Evolutionary conservation across 64 coral and sea anemone species (phyloP).

Genomic region (Stylophora pistillata): DNA sequence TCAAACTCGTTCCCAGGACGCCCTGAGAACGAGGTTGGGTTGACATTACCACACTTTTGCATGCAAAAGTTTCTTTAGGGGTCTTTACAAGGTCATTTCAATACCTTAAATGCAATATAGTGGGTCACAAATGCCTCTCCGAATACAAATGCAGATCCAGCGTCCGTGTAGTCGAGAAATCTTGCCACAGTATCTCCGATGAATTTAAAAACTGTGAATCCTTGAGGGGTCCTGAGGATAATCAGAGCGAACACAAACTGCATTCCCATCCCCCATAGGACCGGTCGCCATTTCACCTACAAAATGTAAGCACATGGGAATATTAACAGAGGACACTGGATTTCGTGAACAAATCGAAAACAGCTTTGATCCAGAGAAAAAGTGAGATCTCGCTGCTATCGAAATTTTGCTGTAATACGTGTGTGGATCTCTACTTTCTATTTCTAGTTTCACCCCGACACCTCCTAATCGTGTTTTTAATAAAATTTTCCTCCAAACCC

Average conservation of each 20-base stretch:
- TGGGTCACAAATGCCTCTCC: slow-evolving; percentile 31
- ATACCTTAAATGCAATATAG: slow-evolving; percentile 88
- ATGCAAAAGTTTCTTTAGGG: not conserved
- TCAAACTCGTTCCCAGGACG: no score
- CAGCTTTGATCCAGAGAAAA: no score
- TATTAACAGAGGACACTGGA: no score
- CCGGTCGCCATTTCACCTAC: slow-evolving; percentile 72
- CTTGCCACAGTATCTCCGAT: slow-evolving; percentile 65
- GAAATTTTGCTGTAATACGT: no score
- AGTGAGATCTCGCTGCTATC: no score
- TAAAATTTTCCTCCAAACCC: no score
- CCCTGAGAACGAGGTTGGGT: no score
- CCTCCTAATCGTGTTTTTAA: no score
- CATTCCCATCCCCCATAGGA: slow-evolving; percentile 67
- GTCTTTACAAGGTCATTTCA: no score
- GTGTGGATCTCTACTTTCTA: no score
- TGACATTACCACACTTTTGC: not conserved
- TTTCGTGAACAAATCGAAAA: no score
- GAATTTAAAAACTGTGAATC: slow-evolving; percentile 67
- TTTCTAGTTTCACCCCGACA: no score
- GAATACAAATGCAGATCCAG: slow-evolving; percentile 74
- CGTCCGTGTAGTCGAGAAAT: slow-evolving; percentile 80
- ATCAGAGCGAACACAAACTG: slow-evolving; percentile 79
- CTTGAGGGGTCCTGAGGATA: slow-evolving; percentile 67
- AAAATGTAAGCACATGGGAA: not conserved